Evolutionary conservation across 2,888 invertebrate genomes (phyloP).

Genomic region (Megaustenia siamemsis): DNA sequence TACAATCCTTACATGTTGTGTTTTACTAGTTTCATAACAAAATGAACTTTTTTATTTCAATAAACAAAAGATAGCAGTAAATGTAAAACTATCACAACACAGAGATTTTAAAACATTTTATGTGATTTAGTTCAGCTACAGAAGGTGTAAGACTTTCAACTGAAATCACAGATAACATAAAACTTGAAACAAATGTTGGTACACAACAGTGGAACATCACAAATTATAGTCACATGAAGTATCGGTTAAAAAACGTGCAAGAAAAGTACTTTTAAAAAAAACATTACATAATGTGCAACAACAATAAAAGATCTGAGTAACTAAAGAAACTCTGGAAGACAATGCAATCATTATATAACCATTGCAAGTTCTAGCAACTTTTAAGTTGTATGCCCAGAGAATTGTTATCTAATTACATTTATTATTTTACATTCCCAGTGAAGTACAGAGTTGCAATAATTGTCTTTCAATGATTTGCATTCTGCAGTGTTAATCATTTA

Average conservation of each 20-base stretch:
- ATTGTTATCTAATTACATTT: too few species aligned
- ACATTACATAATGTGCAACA: not conserved
- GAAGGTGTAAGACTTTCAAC: not conserved
- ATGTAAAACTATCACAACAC: slow-evolving; percentile 1
- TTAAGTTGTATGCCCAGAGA: too few species aligned
- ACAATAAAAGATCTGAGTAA: not conserved
- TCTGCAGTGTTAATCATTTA: too few species aligned
- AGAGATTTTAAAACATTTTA: not conserved
- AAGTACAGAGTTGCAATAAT: too few species aligned
- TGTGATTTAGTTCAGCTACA: not conserved
- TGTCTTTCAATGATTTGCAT: too few species aligned
- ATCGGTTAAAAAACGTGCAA: not conserved
- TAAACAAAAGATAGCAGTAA: not conserved
- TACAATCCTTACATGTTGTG: not conserved
- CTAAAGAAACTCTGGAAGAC: not conserved
- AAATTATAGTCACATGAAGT: not conserved
- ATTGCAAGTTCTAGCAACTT: too few species aligned
- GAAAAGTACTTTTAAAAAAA: not conserved
- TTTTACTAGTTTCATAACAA: not conserved
- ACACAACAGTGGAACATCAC: slow-evolving; percentile 1
- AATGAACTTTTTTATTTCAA: not conserved
- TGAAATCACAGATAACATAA: not conserved
- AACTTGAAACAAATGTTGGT: slow-evolving; percentile 3
- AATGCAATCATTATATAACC: too few species aligned
- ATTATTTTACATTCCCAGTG: too few species aligned